phyloP scores from a whole-genome alignment of 1,140 invertebrate genomes.

The Mamestra configurata region DNA sequence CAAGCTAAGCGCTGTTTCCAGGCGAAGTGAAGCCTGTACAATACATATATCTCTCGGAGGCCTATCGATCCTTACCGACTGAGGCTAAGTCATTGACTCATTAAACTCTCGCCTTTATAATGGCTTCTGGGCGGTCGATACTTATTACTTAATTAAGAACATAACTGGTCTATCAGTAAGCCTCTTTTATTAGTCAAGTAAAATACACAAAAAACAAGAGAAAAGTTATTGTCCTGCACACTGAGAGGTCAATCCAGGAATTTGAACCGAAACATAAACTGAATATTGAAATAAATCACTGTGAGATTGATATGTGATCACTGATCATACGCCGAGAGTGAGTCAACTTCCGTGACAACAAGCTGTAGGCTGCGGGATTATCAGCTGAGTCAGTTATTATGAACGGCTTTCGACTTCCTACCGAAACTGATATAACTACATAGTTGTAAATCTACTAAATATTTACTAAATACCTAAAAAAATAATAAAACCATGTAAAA shows the following conservation, averaged over 20 bases:
- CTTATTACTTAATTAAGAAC: conserved; percentile 27
- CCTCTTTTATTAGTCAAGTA: background rate
- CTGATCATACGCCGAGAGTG: background rate
- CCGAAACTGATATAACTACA: background rate
- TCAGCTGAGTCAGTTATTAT: conserved; percentile 7
- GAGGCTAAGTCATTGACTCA: conserved; percentile 27
- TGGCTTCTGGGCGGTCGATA: conserved; percentile 29
- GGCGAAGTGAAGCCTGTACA: conserved; percentile 12
- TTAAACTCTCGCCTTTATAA: conserved; percentile 16
- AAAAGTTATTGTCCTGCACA: no score
- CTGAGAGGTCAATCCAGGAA: no score
- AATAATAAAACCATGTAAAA: no score
- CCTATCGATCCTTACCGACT: conserved; percentile 3
- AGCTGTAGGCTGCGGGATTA: background rate
- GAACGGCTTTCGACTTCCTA: background rate
- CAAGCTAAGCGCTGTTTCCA: background rate
- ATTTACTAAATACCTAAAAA: background rate
- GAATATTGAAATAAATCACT: background rate
- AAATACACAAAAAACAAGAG: no score
- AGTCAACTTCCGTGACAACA: conserved; percentile 22
- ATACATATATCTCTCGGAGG: background rate
- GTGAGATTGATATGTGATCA: no score
- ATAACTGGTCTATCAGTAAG: background rate
- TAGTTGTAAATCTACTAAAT: background rate
- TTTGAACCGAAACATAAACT: background rate